phyloP scores from a whole-genome alignment of 2,888 invertebrate species.

The Drosophila demipolita region DNA sequence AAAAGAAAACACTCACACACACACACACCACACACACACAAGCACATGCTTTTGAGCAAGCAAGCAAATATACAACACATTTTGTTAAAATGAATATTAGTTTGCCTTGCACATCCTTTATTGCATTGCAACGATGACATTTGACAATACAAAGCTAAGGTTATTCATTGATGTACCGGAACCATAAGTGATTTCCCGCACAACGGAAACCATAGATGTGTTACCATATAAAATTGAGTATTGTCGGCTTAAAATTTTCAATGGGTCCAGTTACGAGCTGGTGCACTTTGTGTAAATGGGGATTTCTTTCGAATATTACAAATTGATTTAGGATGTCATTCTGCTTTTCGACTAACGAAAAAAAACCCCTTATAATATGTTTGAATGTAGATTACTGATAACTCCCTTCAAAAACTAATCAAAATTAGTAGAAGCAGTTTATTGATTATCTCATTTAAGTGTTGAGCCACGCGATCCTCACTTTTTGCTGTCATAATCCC shows the following conservation, averaged over 20 bases:
- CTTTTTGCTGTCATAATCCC: neutral
- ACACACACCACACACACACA: slow-evolving; percentile 3
- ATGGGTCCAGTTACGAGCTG: neutral
- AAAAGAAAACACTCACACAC: neutral
- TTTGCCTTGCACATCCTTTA: slow-evolving; percentile 38
- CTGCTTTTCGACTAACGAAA: neutral
- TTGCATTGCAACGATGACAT: slow-evolving; percentile 29
- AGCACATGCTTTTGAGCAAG: slow-evolving; percentile 1
- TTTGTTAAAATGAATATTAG: slow-evolving; percentile 67
- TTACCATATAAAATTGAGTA: neutral
- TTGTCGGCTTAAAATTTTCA: neutral
- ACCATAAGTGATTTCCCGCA: neutral
- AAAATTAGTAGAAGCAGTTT: neutral
- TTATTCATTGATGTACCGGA: slow-evolving; percentile 9
- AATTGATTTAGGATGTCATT: neutral
- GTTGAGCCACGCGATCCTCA: neutral
- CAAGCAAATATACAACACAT: slow-evolving; percentile 56
- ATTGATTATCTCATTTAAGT: neutral
- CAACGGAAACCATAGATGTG: neutral
- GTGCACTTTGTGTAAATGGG: too few relatives aligned
- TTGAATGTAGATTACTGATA: neutral
- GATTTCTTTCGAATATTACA: neutral
- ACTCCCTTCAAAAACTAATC: neutral
- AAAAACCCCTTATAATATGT: neutral
- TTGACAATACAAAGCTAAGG: slow-evolving; percentile 7